Evolutionary conservation across 2,113 vertebrate species (phyloP).

Genomic region (Oceanodroma tethys): DNA sequence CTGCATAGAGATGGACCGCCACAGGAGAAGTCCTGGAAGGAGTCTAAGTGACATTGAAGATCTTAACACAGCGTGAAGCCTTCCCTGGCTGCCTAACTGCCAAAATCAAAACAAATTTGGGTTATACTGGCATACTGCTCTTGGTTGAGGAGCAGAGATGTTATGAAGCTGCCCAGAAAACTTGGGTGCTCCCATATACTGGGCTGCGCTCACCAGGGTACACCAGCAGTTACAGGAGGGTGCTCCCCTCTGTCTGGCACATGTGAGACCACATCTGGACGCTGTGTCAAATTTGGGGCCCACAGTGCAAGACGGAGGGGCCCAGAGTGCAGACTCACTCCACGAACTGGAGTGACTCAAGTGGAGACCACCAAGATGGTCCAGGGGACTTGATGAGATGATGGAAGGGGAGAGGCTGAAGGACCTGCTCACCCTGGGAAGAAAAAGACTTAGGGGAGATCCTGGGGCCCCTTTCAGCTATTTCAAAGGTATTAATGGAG

Average conservation of each 20-base stretch:
- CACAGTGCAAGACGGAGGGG: neutral
- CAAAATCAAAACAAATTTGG: neutral
- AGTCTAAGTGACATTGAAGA: neutral
- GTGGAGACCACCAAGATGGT: neutral
- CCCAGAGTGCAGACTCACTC: too few relatives aligned
- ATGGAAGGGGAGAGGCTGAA: neutral
- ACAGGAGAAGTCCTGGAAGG: neutral
- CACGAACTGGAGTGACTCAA: neutral
- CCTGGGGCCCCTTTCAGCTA: rapidly evolving
- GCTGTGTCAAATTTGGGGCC: rapidly evolving
- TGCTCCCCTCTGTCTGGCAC: neutral
- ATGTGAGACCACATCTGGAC: neutral
- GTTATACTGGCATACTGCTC: neutral
- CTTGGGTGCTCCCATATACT: neutral
- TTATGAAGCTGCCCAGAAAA: neutral
- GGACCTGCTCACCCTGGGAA: neutral
- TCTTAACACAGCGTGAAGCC: neutral
- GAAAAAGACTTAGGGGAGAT: neutral
- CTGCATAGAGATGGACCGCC: neutral
- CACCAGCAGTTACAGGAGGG: neutral
- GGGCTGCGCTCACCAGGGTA: neutral
- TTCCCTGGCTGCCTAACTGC: neutral
- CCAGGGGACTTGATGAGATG: neutral
- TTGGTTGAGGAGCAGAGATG: neutral
- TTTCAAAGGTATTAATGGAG: neutral